Percentiles rank a stretch among this genome's conserved stretches.
Evolutionary conservation across 2,888 invertebrate species (phyloP).

Genomic region (Drosophila buzzatii): DNA sequence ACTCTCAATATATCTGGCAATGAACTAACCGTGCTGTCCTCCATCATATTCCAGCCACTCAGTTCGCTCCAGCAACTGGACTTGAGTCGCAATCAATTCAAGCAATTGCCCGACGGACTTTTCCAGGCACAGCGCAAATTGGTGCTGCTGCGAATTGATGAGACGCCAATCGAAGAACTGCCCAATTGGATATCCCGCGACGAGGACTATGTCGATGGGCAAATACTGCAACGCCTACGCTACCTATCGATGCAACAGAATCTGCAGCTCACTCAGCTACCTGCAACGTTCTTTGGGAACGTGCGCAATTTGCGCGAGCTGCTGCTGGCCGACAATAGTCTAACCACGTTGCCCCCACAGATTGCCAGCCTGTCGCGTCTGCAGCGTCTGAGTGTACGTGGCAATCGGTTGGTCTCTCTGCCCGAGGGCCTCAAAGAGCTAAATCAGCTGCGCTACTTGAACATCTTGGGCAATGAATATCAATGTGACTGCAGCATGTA

Average conservation of each 20-base stretch:
- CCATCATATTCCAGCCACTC: constrained; percentile 86
- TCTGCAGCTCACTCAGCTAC: constrained; percentile 87
- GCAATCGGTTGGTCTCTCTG: constrained; percentile 90
- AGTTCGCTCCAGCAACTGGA: constrained; percentile 86
- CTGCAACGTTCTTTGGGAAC: constrained; percentile 88
- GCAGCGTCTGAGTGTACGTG: constrained; percentile 89
- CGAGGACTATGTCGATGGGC: constrained; percentile 74
- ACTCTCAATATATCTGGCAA: constrained; percentile 88
- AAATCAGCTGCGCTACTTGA: constrained; percentile 88
- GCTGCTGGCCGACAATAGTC: constrained; percentile 89
- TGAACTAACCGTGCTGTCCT: constrained; percentile 85
- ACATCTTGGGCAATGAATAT: constrained; percentile 92
- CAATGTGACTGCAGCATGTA: constrained; percentile 94
- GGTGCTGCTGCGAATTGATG: constrained; percentile 88
- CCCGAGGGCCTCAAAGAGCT: constrained; percentile 90
- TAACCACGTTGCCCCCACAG: constrained; percentile 86
- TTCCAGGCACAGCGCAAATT: constrained; percentile 89
- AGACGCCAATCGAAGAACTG: constrained; percentile 89
- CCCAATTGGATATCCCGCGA: constrained; percentile 86
- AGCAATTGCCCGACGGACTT: constrained; percentile 87
- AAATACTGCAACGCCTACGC: constrained; percentile 88
- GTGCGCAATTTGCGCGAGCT: constrained; percentile 88
- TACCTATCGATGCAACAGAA: constrained; percentile 88
- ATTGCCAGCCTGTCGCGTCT: constrained; percentile 85
- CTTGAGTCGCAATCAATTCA: constrained; percentile 87